Base-by-base conservation (phyloP, 2,888 invertebrate species). In the Dicycla oo region DNA sequence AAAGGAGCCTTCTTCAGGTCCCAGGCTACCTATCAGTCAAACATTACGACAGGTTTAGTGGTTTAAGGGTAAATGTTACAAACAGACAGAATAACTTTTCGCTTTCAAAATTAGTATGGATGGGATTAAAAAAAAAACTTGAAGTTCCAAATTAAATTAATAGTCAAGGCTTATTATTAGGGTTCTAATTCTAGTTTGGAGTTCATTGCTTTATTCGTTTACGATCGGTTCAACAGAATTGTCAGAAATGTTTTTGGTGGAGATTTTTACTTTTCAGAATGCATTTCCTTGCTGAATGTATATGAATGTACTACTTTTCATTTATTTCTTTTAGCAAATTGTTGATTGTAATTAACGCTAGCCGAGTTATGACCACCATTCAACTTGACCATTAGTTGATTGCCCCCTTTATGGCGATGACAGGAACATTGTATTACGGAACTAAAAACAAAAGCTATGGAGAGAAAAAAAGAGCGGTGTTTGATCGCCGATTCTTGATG, bases 381-480 rank as follows among this genome's bases (percentile, higher is more conserved):
- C 63, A 63, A 73, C 56, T 75, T 76, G 10, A 62, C 79, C 74
- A 83, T 86, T 85, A 82, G 76, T 83, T 85, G 78, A 86, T 85
- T 83, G 78, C 69, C 73, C 77, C 77, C 72, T 85, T 82, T 84
- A 84, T 65, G 64, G 58, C 71, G 51, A 71, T 67, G 62, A 77
- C 70, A 73, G 67, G 69, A 78, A 47, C 63, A 77, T 84, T 84
- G 84, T 82, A 83, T 82, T 81, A 73, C 54, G 45, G 51, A 69
- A 69, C 79, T 84, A 81, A 80, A 78, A 74, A 80, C 78, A 75
- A 84, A 82, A 82, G 66, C 62, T 69, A 75, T 74, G 68, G 68
- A n/a, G n/a, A n/a, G n/a, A n/a, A n/a, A n/a, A n/a, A n/a, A 66
- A 71, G 38, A 73, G 53, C 54, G 63, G 57, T 61, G 47, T 78